phyloP scores from a whole-genome alignment of 2,888 invertebrate genomes.

The Trilocha varians region DNA sequence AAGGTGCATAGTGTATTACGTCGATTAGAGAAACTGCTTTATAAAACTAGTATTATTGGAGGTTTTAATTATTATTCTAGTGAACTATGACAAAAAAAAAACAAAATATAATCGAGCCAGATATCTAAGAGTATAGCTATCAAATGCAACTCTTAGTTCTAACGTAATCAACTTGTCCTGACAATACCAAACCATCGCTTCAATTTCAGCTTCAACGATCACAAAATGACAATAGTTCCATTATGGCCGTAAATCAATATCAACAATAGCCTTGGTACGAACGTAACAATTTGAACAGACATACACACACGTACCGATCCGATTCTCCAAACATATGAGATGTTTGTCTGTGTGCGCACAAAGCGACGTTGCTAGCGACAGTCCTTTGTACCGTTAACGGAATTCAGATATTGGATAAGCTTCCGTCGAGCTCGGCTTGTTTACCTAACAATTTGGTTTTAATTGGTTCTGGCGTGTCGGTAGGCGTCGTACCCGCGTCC shows the following conservation, averaged over 20 bases:
- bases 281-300: neutral
- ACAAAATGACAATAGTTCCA: neutral
- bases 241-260: neutral
- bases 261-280: neutral
- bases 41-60: too few relatives aligned
- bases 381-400: constrained; percentile 58
- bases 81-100: too few relatives aligned
- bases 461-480: constrained; percentile 45
- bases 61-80: too few relatives aligned
- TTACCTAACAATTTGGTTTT: constrained; percentile 57
- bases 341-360: constrained; percentile 28
- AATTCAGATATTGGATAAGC: constrained; percentile 64
- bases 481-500: constrained; percentile 11
- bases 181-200: neutral
- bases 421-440: constrained; percentile 35
- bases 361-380: constrained; percentile 48
- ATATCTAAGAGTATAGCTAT: too few relatives aligned
- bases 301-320: neutral
- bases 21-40: too few relatives aligned
- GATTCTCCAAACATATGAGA: constrained; percentile 1
- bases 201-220: neutral
- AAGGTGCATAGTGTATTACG: too few relatives aligned
- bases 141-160: too few relatives aligned
- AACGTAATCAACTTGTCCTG: neutral
- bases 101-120: too few relatives aligned